Evolutionary conservation across 2,113 vertebrate genomes (phyloP).

Genomic region (Saimiri boliviensis): DNA sequence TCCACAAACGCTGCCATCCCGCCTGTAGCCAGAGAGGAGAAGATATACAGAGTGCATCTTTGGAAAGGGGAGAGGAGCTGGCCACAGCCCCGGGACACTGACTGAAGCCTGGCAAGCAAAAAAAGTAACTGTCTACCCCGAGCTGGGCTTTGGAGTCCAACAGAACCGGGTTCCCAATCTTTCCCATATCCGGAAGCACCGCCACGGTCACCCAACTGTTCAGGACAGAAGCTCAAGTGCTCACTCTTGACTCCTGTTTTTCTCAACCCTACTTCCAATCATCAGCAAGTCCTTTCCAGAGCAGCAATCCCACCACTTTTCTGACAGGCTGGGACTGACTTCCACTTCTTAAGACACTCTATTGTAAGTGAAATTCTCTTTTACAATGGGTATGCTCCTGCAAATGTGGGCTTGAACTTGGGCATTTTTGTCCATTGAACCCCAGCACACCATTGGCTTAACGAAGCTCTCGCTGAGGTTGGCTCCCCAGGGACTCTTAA

Average conservation of each 20-base stretch:
- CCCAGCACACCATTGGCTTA: background rate
- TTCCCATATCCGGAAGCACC: fast-evolving
- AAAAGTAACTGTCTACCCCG: fast-evolving
- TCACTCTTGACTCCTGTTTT: background rate
- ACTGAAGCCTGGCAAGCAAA: background rate
- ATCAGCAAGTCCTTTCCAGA: background rate
- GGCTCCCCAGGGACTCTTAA: background rate
- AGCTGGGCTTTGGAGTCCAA: background rate
- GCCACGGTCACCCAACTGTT: fast-evolving
- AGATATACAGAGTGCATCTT: fast-evolving
- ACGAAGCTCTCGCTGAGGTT: background rate
- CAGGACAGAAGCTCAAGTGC: fast-evolving
- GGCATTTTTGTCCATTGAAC: slow-evolving; percentile 26
- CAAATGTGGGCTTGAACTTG: background rate
- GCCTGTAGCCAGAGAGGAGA: background rate
- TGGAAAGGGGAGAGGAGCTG: fast-evolving
- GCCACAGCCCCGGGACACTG: fast-evolving
- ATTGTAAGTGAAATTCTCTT: background rate
- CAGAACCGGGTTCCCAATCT: background rate
- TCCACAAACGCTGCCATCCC: background rate
- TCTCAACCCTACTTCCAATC: background rate
- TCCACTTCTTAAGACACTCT: background rate
- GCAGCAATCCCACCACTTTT: background rate
- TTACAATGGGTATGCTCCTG: background rate
- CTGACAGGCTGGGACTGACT: fast-evolving